Base-by-base conservation (phyloP, 1,140 invertebrate genomes). In the Cherax destructor region DNA sequence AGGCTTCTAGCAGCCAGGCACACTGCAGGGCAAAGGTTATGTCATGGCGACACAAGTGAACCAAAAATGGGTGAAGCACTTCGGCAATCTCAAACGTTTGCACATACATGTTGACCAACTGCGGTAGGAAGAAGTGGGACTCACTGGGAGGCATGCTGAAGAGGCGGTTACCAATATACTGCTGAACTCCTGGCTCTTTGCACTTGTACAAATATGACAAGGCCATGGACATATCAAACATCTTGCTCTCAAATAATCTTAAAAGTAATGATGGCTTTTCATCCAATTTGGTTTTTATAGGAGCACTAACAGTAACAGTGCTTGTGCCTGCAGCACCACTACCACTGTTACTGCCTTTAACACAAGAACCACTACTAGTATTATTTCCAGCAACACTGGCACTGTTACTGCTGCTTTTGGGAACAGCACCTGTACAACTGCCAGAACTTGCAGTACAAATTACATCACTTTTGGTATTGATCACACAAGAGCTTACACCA, bases 161-260 rank as follows among this genome's bases (percentile, higher is more conserved):
- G 95, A 99, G 96, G 24, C 89, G 81, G 84, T 93, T 94, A 96
- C 98, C 98, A 94, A 99, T 96, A 95, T 99, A 99, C 93, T 97
- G 97, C 94, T 99, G 97, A 79, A 99, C 98, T 79, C 98, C 99
- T 41, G 98, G 97, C 95, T 99, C 99, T 95, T 99, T 99, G n/a
- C 98, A 99, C 94, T 99, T 99, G 94, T 98, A 99, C 61, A 99
- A 95, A 96, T 99, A 99, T 94, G 97, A 98, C 94, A 99, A 98
- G 47, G 98, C 99, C 96, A 99, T 99, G 88, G 98, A 98, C 96
- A 99, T 99, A 94, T 99, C 98, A 94, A 99, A 99, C 86, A 99
- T 96, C 95, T 98, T 98, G 92, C 98, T 99, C 95, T 99, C 98
- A 94, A 99, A 99, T 93, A 99, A 95, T 93, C 99, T 95, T 89